Evolutionary conservation across 2,797 vertebrate species (phyloP).

Genomic region (Cygnus olor): DNA sequence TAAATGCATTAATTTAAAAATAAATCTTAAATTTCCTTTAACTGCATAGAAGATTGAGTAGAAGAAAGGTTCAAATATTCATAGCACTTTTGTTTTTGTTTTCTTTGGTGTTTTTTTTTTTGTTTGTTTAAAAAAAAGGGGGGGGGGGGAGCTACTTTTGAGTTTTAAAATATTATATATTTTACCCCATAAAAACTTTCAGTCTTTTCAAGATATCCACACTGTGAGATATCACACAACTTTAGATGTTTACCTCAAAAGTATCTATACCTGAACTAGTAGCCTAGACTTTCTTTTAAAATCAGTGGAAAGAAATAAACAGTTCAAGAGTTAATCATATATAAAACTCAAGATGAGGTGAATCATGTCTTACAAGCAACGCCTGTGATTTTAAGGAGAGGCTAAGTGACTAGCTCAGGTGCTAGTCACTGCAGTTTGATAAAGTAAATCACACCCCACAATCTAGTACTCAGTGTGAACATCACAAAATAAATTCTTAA

Average conservation of each 20-base stretch:
- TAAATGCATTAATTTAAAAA: background rate
- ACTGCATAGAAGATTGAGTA: background rate
- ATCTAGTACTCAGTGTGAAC: background rate
- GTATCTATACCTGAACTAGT: background rate
- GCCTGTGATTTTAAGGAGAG: background rate
- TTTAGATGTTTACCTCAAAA: background rate
- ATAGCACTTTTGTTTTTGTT: background rate
- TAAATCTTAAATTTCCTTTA: background rate
- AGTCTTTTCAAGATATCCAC: background rate
- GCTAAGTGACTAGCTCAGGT: background rate
- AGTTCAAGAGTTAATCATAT: background rate
- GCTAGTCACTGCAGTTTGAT: background rate
- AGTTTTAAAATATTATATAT: background rate
- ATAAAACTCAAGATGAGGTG: background rate
- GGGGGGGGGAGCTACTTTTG: no score
- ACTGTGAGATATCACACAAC: background rate
- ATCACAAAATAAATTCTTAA: background rate
- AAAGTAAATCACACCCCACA: background rate
- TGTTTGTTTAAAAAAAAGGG: no score
- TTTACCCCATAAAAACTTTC: background rate
- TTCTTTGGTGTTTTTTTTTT: no score
- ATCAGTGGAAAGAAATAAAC: background rate
- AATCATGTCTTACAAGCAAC: background rate
- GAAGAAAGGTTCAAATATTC: background rate
- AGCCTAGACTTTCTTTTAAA: background rate